These are phyloP conservation scores for Eupithecia subumbrata DNA, from an alignment of 2,888 invertebrate genomes.

Conservation along the genomic window DNA sequence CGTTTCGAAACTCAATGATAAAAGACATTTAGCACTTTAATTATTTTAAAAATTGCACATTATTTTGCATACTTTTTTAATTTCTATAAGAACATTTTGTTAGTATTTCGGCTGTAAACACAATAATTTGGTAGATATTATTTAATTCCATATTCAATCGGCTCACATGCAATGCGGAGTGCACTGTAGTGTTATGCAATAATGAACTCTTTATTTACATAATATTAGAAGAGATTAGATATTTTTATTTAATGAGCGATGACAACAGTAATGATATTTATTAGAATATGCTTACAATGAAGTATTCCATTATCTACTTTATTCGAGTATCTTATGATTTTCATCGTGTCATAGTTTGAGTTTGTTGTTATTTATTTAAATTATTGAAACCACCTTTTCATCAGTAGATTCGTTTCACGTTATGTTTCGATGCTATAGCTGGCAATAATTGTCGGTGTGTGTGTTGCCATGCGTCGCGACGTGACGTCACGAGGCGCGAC, in stretches of 20 bases:
- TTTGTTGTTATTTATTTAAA: slow-evolving; percentile 81
- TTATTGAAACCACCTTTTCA: slow-evolving; percentile 66
- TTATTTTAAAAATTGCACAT: slow-evolving; percentile 48
- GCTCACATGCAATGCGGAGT: slow-evolving; percentile 47
- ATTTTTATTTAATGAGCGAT: slow-evolving; percentile 82
- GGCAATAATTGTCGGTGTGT: slow-evolving; percentile 47
- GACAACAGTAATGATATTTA: slow-evolving; percentile 81
- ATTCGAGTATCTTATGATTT: slow-evolving; percentile 69
- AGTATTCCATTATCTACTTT: slow-evolving; percentile 78
- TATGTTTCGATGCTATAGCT: slow-evolving; percentile 48
- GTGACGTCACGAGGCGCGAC: slow-evolving; percentile 24
- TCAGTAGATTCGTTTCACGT: slow-evolving; percentile 53
- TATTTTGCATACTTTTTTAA: slow-evolving; percentile 39
- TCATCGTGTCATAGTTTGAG: slow-evolving; percentile 80
- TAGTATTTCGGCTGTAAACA: slow-evolving; percentile 27
- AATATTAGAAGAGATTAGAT: slow-evolving; percentile 81
- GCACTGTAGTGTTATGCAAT: slow-evolving; percentile 69
- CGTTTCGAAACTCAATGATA: slow-evolving; percentile 53
- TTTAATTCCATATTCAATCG: slow-evolving; percentile 34
- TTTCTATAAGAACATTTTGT: slow-evolving; percentile 23
- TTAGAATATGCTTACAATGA: slow-evolving; percentile 75
- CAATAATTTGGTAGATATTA: slow-evolving; percentile 30
- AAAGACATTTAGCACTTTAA: slow-evolving; percentile 55
- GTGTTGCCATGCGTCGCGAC: slow-evolving; percentile 30
- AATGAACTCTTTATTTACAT: slow-evolving; percentile 78